Conservation (phyloP, 2,888 invertebrate genomes). For the Cactoblastis cactorum region DNA sequence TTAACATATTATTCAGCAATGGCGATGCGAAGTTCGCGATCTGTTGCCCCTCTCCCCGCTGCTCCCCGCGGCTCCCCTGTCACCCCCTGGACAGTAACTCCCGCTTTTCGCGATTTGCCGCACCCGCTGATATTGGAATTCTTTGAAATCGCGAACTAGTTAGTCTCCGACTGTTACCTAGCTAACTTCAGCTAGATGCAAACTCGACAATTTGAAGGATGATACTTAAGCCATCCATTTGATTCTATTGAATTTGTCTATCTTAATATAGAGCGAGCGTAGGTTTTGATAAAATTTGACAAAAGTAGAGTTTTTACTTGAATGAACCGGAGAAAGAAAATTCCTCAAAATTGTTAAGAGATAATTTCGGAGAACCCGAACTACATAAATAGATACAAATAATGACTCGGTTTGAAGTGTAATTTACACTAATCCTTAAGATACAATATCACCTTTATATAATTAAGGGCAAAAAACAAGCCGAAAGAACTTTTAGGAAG, state of each 20-base stretch:
- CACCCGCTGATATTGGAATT: conserved; percentile 67
- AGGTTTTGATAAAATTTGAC: too few species aligned
- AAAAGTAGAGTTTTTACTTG: too few species aligned
- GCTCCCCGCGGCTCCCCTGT: conserved; percentile 19
- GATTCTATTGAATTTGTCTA: not conserved
- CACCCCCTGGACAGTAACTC: conserved; percentile 22
- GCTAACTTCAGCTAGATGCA: conserved; percentile 55
- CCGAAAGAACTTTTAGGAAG: not conserved
- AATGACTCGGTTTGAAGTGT: too few species aligned
- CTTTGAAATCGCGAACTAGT: conserved; percentile 69
- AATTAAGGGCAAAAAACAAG: not conserved
- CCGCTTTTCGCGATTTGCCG: conserved; percentile 40
- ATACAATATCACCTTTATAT: not conserved
- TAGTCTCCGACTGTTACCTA: conserved; percentile 39
- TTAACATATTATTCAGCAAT: conserved; percentile 72
- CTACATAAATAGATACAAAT: too few species aligned
- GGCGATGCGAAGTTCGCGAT: conserved; percentile 34
- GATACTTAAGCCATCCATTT: not conserved
- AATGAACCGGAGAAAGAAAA: too few species aligned
- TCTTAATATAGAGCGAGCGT: too few species aligned
- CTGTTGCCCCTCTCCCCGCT: conserved; percentile 20
- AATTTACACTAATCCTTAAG: too few species aligned
- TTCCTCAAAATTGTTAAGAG: too few species aligned
- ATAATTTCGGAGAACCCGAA: too few species aligned
- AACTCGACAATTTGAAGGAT: conserved; percentile 50